Conservation (phyloP, 30 jellyfish, hydroid and myxozoan species). For the Turritopsis dohrnii region DNA sequence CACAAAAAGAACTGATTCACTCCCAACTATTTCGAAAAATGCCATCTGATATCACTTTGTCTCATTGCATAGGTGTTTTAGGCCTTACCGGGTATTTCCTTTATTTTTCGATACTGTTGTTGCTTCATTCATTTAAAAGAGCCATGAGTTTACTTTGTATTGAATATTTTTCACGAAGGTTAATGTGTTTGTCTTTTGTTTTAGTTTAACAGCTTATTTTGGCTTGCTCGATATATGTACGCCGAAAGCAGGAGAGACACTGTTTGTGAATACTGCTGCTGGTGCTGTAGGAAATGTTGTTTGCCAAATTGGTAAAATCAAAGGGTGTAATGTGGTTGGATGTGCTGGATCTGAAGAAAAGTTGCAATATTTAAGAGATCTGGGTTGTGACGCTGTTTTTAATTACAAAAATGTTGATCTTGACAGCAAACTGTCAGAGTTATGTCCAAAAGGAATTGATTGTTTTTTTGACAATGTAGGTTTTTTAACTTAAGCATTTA, state of each 20-base stretch:
- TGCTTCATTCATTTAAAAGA: too few species aligned
- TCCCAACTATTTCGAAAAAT: background rate
- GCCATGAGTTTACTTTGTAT: background rate
- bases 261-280: conserved; percentile 85
- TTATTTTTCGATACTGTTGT: too few species aligned
- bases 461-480: conserved; percentile 87
- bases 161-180: background rate
- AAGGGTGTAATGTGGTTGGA: conserved; percentile 84
- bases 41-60: conserved; percentile 28
- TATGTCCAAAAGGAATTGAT: conserved; percentile 92
- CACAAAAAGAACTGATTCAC: conserved; percentile 41
- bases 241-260: conserved; percentile 74
- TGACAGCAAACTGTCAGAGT: conserved; percentile 37
- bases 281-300: conserved; percentile 93
- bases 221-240: conserved; percentile 66
- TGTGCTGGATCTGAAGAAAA: conserved; percentile 81
- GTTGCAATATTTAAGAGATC: conserved; percentile 60
- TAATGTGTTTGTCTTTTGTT: background rate
- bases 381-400: conserved; percentile 78
- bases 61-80: conserved; percentile 72
- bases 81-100: conserved; percentile 95
- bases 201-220: conserved; percentile 84
- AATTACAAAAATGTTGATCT: conserved; percentile 60
- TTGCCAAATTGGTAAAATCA: conserved; percentile 79
- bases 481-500: background rate